phyloP scores from a whole-genome alignment of 2,888 invertebrate species.

The Glomeris marginata region DNA sequence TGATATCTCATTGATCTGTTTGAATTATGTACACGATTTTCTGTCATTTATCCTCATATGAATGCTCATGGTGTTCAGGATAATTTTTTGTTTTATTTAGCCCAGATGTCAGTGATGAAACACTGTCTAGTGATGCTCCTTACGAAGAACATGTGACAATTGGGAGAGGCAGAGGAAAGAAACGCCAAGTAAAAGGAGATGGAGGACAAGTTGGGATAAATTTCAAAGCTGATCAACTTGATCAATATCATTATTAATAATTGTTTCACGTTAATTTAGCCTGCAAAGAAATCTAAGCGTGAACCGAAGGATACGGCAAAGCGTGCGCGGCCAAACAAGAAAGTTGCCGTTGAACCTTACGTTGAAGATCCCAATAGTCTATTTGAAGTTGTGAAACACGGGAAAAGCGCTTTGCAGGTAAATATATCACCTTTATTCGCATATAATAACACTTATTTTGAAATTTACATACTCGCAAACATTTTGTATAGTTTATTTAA shows the following conservation, averaged over 20 bases:
- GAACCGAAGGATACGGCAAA: slow-evolving; percentile 8
- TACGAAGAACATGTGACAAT: not conserved
- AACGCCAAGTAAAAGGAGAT: not conserved
- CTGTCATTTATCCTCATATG: no score
- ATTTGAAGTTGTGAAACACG: slow-evolving; percentile 48
- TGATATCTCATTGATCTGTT: no score
- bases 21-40: no score
- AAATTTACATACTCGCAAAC: no score
- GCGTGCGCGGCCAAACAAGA: slow-evolving; percentile 9
- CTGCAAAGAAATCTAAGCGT: slow-evolving; percentile 3
- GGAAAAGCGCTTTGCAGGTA: slow-evolving; percentile 63
- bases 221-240: no score
- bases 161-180: not conserved
- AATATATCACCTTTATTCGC: no score
- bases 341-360: slow-evolving; percentile 4
- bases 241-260: not conserved
- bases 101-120: slow-evolving; percentile 1
- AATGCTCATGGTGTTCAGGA: no score
- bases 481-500: no score
- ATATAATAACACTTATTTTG: no score
- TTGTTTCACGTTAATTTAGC: not conserved
- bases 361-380: slow-evolving; percentile 13
- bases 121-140: slow-evolving; percentile 1
- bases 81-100: no score
- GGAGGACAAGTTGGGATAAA: not conserved